These are phyloP conservation scores for Rhabdornis inornatus DNA, from an alignment of 2,113 vertebrate species.

Conservation along the genomic window DNA sequence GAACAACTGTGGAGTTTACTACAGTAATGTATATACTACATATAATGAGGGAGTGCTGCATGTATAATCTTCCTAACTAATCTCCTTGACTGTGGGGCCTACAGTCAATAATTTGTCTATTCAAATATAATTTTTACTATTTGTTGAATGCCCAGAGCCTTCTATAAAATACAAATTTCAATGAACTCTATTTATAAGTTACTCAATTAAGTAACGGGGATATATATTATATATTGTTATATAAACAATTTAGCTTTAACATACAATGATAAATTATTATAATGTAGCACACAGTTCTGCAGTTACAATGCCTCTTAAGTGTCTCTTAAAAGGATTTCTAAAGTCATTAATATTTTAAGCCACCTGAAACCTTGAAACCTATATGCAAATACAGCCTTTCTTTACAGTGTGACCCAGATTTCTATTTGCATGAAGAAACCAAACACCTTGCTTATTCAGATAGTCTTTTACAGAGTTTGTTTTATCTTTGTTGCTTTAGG, in stretches of 20 bases:
- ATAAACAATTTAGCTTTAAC: not conserved
- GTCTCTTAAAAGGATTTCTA: not conserved
- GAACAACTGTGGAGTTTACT: not conserved
- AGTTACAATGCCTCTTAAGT: not conserved
- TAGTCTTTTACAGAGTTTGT: not conserved
- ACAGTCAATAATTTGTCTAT: not conserved
- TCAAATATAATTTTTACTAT: not conserved
- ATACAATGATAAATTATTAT: not conserved
- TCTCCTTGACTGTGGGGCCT: not conserved
- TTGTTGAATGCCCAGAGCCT: not conserved
- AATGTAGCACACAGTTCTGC: not conserved
- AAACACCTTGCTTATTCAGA: not conserved
- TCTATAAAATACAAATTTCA: not conserved
- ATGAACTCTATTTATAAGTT: not conserved
- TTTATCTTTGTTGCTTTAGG: not conserved
- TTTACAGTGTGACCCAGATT: not conserved
- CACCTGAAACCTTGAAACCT: not conserved
- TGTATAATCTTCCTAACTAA: not conserved
- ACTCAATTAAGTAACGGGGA: not conserved
- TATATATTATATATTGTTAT: not conserved
- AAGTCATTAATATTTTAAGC: constrained; percentile 11
- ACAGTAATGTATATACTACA: not conserved
- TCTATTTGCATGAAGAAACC: not conserved
- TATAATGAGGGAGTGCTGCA: not conserved
- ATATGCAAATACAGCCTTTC: not conserved